These are phyloP conservation scores for Epinephelus lanceolatus DNA, from an alignment of 2,113 vertebrate species.

Conservation along the genomic window DNA sequence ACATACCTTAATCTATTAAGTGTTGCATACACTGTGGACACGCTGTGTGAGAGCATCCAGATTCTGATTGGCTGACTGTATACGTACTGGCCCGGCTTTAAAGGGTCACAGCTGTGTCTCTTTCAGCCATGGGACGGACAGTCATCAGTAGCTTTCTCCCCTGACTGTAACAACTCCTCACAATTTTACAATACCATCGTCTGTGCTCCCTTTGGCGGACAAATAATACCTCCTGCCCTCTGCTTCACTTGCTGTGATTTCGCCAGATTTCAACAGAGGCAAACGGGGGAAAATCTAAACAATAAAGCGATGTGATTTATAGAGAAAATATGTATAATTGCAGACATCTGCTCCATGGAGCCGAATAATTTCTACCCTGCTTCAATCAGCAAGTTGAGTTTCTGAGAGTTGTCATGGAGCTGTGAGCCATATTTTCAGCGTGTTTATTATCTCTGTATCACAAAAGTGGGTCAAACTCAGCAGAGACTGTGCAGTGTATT, in stretches of 20 bases:
- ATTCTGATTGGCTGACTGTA: conserved; percentile 23
- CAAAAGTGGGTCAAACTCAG: conserved; percentile 68
- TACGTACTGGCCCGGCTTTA: conserved; percentile 17
- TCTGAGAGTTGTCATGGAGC: conserved; percentile 39
- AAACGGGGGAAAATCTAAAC: not conserved
- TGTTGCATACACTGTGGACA: conserved; percentile 3
- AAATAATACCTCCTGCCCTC: conserved; percentile 16
- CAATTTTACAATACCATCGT: conserved; percentile 34
- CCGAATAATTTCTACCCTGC: conserved; percentile 40
- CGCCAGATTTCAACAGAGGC: conserved; percentile 15
- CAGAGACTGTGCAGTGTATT: conserved; percentile 43
- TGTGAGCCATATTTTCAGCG: conserved; percentile 25
- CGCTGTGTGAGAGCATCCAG: not conserved
- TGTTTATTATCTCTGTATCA: conserved; percentile 62
- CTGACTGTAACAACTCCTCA: conserved; percentile 43
- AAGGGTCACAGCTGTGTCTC: conserved; percentile 27
- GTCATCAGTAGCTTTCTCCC: conserved; percentile 26
- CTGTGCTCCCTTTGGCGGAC: conserved; percentile 33
- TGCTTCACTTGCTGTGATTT: conserved; percentile 22
- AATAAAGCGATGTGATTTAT: conserved; percentile 34
- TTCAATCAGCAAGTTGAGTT: conserved; percentile 29
- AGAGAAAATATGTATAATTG: conserved; percentile 34
- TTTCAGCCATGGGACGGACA: conserved; percentile 14
- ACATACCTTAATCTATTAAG: conserved; percentile 1
- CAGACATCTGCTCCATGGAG: conserved; percentile 47